These are phyloP conservation scores for Aporrectodea caliginosa DNA, from an alignment of 1,140 invertebrate species.

Conservation along the genomic window DNA sequence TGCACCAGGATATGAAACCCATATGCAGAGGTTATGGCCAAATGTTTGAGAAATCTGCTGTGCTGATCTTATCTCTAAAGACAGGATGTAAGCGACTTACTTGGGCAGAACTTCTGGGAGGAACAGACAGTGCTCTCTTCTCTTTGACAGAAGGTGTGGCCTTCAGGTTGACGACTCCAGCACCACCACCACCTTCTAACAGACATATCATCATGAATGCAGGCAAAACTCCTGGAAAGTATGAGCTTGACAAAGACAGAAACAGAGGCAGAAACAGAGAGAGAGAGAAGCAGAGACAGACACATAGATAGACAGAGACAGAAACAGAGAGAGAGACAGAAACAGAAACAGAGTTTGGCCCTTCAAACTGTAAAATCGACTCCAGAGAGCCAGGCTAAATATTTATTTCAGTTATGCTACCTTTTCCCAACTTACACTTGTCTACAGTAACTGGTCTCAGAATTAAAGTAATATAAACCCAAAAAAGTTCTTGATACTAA, in stretches of 20 bases:
- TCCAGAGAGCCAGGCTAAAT: too few species aligned
- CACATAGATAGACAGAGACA: neutral
- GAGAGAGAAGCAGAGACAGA: neutral
- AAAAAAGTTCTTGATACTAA: too few species aligned
- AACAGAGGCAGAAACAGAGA: neutral
- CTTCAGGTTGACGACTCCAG: slow-evolving; percentile 33
- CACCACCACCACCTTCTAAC: neutral
- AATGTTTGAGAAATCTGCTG: too few species aligned
- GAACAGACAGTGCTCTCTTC: slow-evolving; percentile 38
- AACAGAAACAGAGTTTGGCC: neutral
- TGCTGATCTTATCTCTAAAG: too few species aligned
- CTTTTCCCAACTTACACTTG: too few species aligned
- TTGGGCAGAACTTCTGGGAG: slow-evolving; percentile 25
- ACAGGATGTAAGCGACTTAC: too few species aligned
- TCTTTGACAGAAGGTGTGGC: slow-evolving; percentile 42
- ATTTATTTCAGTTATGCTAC: too few species aligned
- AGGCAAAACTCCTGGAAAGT: neutral
- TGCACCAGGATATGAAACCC: too few species aligned
- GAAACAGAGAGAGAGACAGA: neutral
- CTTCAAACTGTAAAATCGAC: too few species aligned
- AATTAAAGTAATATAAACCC: too few species aligned
- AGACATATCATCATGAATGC: neutral
- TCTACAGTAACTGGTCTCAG: too few species aligned
- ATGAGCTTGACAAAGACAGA: neutral
- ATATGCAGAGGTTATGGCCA: too few species aligned